A percentile compares a stretch with the other conserved stretches of the same genome.
Evolutionary conservation across 2,888 invertebrate genomes (phyloP).

Genomic region (Nezara viridula): DNA sequence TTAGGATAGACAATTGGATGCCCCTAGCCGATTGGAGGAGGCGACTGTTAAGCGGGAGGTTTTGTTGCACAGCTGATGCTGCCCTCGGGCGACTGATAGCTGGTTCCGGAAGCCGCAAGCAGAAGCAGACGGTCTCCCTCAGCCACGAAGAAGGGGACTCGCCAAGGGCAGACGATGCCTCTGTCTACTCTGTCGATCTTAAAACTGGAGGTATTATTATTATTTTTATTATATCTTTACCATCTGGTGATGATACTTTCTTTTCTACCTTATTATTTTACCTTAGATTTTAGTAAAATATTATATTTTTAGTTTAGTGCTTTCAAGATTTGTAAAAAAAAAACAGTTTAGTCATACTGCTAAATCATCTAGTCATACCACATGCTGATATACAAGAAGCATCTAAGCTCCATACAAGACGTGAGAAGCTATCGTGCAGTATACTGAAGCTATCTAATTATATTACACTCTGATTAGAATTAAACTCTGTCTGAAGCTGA

Average conservation of each 20-base stretch:
- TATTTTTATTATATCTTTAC: not conserved
- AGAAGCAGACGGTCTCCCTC: slow-evolving; percentile 65
- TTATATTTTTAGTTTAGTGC: no score
- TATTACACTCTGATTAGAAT: no score
- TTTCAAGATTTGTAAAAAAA: no score
- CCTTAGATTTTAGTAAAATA: not conserved
- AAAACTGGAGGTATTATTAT: slow-evolving; percentile 63
- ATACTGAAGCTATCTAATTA: no score
- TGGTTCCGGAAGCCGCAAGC: slow-evolving; percentile 63
- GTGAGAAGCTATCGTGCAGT: no score
- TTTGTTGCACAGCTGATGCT: slow-evolving; percentile 65
- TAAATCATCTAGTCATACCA: no score
- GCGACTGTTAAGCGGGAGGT: slow-evolving; percentile 57
- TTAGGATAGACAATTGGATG: slow-evolving; percentile 50
- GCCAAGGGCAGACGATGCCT: slow-evolving; percentile 66
- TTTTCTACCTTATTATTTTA: not conserved
- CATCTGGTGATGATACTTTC: not conserved
- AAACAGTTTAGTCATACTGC: no score
- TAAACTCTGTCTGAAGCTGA: no score
- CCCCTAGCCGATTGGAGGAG: slow-evolving; percentile 58
- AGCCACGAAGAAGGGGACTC: slow-evolving; percentile 65
- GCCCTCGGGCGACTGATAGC: slow-evolving; percentile 67
- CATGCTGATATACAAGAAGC: no score
- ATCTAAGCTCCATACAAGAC: no score
- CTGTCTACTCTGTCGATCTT: slow-evolving; percentile 67